Conservation (phyloP, 2,113 vertebrate genomes). For the Ctenomys sociabilis region DNA sequence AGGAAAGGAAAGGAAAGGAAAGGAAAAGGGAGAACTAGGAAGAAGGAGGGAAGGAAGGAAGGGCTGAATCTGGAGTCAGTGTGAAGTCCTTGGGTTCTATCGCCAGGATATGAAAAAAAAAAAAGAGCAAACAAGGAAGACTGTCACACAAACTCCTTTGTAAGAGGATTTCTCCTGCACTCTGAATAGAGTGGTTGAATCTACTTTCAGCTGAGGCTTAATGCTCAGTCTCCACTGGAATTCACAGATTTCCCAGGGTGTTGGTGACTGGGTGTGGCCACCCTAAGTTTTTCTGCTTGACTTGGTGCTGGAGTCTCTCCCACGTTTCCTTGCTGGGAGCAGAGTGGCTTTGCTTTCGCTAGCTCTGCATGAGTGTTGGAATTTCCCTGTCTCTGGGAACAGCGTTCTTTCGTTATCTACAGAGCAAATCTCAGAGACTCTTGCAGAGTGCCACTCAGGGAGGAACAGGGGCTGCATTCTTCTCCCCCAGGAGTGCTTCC, state of each 20-base stretch:
- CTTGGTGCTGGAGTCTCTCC: not conserved
- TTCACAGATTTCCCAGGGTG: not conserved
- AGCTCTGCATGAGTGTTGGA: not conserved
- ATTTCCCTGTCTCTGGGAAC: constrained; percentile 1
- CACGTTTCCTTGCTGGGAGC: not conserved
- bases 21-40: not conserved
- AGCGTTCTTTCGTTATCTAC: not conserved
- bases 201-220: not conserved
- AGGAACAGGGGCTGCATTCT: not conserved
- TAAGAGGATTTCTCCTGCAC: not conserved
- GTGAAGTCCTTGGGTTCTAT: not conserved
- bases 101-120: not conserved
- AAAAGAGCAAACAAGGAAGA: not conserved
- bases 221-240: not conserved
- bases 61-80: not conserved
- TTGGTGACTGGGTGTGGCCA: not conserved
- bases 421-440: not conserved
- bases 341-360: not conserved
- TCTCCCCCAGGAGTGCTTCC: not conserved
- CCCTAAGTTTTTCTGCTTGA: not conserved
- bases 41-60: not conserved
- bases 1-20: not conserved
- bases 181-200: not conserved
- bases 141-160: not conserved
- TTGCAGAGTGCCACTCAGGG: not conserved